phyloP scores from a whole-genome alignment of 30 jellyfish, hydroid and myxozoan genomes.

The Aurelia aurita complex sp. Pacific region DNA sequence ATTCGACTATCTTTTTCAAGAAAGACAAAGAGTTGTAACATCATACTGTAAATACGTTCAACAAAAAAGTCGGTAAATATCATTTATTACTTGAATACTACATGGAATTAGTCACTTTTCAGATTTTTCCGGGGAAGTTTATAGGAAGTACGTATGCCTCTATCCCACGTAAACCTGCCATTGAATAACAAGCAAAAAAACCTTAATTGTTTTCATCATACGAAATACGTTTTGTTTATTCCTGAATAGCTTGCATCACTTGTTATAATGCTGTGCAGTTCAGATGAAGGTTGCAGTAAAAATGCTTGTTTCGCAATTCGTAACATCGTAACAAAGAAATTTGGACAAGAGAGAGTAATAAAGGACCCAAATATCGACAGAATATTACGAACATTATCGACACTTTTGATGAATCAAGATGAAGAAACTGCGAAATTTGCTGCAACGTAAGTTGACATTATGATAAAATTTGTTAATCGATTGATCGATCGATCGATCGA shows the following conservation, averaged over 20 bases:
- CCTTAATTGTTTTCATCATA: too few relatives aligned
- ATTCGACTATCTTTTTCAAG: too few relatives aligned
- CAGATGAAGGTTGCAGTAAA: constrained; percentile 91
- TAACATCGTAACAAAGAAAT: constrained; percentile 51
- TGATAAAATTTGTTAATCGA: background rate
- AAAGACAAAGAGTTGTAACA: too few relatives aligned
- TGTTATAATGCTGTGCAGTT: constrained; percentile 79
- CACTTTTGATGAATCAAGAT: constrained; percentile 73
- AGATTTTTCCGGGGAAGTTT: too few relatives aligned
- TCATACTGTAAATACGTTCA: too few relatives aligned
- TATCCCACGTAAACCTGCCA: too few relatives aligned
- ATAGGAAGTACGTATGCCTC: too few relatives aligned
- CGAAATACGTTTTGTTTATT: background rate
- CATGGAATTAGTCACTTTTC: too few relatives aligned
- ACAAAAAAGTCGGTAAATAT: too few relatives aligned
- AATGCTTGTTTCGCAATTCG: constrained; percentile 87
- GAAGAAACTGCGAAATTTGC: constrained; percentile 87
- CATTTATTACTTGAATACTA: too few relatives aligned
- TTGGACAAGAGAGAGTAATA: constrained; percentile 76
- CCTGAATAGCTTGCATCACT: constrained; percentile 56
- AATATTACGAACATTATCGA: constrained; percentile 64
- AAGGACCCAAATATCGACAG: constrained; percentile 79
- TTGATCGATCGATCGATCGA: too few relatives aligned
- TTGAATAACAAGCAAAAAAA: too few relatives aligned
- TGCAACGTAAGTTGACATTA: constrained; percentile 71